Evolutionary conservation across 2,113 vertebrate genomes (phyloP).

Genomic region (Megalops atlanticus): DNA sequence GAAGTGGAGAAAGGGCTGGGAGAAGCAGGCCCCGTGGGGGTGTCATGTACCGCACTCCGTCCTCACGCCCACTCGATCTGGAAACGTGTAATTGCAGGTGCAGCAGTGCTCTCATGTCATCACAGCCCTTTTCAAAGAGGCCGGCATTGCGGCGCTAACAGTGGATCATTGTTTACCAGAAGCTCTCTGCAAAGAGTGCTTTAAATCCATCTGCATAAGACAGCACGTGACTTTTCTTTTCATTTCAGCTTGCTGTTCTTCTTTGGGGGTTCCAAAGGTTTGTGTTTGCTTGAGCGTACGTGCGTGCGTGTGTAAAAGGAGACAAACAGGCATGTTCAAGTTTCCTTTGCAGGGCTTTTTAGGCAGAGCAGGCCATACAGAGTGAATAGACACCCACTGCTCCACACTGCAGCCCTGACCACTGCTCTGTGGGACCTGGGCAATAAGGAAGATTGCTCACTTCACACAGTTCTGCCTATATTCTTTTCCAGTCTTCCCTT

Average conservation of each 20-base stretch:
- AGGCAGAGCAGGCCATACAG: background rate
- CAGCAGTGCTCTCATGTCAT: slow-evolving; percentile 50
- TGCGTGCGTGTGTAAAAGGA: too few species aligned
- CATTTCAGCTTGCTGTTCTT: background rate
- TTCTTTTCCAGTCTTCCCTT: too few species aligned
- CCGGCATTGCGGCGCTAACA: slow-evolving; percentile 47
- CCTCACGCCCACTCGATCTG: slow-evolving; percentile 3
- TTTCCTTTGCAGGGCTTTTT: background rate
- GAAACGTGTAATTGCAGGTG: slow-evolving; percentile 56
- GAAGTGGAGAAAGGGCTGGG: background rate
- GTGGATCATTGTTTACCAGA: slow-evolving; percentile 51
- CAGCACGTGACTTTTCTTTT: slow-evolving; percentile 41
- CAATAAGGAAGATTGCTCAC: too few species aligned
- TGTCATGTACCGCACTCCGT: too few species aligned
- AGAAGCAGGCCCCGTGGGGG: background rate
- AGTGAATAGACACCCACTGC: background rate
- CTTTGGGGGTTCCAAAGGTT: background rate
- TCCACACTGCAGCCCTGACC: background rate
- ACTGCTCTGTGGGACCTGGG: background rate
- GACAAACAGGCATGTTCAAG: too few species aligned
- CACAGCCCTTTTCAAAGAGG: slow-evolving; percentile 46
- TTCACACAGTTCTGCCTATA: too few species aligned
- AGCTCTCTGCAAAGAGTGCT: slow-evolving; percentile 17
- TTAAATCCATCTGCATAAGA: slow-evolving; percentile 41
- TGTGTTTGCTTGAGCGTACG: background rate